Conservation (phyloP, 2,113 vertebrate genomes). For the Myanophis thanlyinensis region DNA sequence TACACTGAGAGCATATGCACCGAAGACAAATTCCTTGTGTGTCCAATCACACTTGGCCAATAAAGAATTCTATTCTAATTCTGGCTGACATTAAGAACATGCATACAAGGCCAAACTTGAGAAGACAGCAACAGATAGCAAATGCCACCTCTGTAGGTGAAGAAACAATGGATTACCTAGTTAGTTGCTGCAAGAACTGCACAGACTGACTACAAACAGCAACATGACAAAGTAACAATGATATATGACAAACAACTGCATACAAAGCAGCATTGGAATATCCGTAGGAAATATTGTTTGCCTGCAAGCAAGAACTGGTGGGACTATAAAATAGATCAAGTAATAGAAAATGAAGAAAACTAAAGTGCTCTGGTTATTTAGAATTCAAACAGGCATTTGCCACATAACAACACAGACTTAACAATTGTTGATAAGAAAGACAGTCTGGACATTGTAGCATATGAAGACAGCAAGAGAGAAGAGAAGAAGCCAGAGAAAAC, state of each 20-base stretch:
- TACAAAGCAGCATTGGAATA: neutral
- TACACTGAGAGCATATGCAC: too few species aligned
- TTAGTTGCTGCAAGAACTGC: neutral
- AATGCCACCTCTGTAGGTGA: neutral
- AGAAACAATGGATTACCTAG: neutral
- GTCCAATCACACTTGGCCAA: too few species aligned
- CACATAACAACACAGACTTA: neutral
- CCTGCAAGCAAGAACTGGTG: neutral
- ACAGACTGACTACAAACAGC: neutral
- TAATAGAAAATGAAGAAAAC: neutral
- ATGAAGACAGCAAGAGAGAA: neutral
- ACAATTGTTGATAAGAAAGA: neutral
- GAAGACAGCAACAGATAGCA: neutral
- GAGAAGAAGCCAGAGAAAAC: neutral
- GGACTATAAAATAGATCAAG: neutral
- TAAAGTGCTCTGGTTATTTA: neutral
- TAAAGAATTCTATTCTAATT: too few species aligned
- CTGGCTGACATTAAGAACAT: neutral
- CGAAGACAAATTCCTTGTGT: too few species aligned
- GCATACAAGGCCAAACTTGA: neutral
- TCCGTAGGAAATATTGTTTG: neutral
- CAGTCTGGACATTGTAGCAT: neutral
- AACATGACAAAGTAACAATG: neutral
- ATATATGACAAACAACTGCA: neutral
- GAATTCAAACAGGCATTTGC: neutral